Evolutionary conservation across 2,113 vertebrate species (phyloP).

Genomic region (Petroica traversi): DNA sequence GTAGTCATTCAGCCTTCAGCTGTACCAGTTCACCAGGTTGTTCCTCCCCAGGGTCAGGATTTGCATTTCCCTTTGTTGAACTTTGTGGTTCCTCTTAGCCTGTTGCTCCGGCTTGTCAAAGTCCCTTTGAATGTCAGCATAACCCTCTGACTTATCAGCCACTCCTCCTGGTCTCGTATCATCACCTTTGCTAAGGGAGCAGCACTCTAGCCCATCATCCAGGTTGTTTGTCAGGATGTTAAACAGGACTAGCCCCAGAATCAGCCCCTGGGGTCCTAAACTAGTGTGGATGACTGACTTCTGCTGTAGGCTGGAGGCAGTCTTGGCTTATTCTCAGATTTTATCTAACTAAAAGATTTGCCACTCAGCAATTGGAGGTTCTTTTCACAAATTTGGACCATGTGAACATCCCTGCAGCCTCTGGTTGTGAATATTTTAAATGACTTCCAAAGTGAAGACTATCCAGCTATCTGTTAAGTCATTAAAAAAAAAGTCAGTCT

Average conservation of each 20-base stretch:
- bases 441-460: not conserved
- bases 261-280: not conserved
- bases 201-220: not conserved
- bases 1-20: not conserved
- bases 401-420: not conserved
- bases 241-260: not conserved
- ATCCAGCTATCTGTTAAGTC: not conserved
- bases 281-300: not conserved
- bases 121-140: not conserved
- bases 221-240: not conserved
- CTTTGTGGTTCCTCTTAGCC: not conserved
- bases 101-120: not conserved
- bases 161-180: not conserved
- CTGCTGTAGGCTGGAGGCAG: not conserved
- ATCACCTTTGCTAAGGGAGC: not conserved
- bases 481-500: not conserved
- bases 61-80: not conserved
- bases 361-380: not conserved
- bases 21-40: not conserved
- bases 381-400: not conserved
- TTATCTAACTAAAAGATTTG: not conserved
- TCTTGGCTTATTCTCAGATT: not conserved
- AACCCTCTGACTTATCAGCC: not conserved
- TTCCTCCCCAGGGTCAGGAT: not conserved
- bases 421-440: not conserved